Conservation (phyloP, 2,113 vertebrate species). For the Sinocyclocheilus anshuiensis region DNA sequence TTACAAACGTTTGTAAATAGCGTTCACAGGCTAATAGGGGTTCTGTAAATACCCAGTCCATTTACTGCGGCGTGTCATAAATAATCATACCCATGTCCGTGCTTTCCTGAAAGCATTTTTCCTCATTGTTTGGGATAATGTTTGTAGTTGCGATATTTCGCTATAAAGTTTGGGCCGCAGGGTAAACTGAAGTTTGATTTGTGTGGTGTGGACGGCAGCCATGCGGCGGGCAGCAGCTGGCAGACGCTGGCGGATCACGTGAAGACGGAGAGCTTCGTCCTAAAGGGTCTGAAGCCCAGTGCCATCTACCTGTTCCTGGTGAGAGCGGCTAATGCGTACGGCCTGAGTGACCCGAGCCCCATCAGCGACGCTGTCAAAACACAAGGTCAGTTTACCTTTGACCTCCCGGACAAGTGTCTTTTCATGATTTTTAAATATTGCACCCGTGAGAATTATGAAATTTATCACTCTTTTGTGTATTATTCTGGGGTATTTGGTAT, state of each 20-base stretch:
- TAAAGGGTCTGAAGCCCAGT: slow-evolving; percentile 92
- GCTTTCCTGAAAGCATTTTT: background rate
- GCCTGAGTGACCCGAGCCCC: slow-evolving; percentile 96
- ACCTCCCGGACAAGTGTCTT: background rate
- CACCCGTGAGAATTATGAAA: too few species aligned
- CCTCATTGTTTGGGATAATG: background rate
- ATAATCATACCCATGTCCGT: background rate
- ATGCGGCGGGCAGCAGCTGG: slow-evolving; percentile 97
- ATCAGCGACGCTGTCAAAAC: slow-evolving; percentile 97
- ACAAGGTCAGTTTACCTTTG: slow-evolving; percentile 83
- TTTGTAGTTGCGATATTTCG: background rate
- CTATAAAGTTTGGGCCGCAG: background rate
- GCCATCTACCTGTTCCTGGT: slow-evolving; percentile 98
- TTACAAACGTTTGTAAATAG: background rate
- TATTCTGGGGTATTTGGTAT: background rate
- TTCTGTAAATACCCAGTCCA: slow-evolving; percentile 7
- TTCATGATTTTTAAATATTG: too few species aligned
- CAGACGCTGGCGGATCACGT: slow-evolving; percentile 96
- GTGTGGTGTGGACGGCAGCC: slow-evolving; percentile 71
- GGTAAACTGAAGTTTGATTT: slow-evolving; percentile 36
- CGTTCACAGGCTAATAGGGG: background rate
- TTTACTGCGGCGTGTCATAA: slow-evolving; percentile 1
- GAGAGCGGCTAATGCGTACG: slow-evolving; percentile 95
- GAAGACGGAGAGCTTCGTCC: slow-evolving; percentile 88
- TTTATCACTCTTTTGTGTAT: background rate